Base-by-base conservation (phyloP, 2,113 vertebrate species). In the Rana temporaria region DNA sequence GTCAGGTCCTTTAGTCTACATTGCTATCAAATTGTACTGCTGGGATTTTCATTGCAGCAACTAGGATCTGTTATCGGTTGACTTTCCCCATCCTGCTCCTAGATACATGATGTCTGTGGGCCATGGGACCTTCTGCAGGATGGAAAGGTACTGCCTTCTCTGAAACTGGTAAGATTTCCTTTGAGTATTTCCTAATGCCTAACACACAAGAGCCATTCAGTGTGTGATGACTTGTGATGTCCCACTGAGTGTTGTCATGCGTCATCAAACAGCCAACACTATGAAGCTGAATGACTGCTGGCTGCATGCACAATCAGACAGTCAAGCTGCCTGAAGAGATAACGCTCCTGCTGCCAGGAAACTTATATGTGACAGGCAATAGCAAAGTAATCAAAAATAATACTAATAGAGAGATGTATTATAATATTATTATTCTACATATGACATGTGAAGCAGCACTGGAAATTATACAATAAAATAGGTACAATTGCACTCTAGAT, bases 181-280 rank as follows among this genome's bases (percentile, higher is more conserved):
- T 17, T 57, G 55, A 60, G n/a, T 17, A 19, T 19, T 57, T 32
- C 70, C 32, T 24, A 73, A 53, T 73, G 53, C 53, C 26, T 57
- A 34, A 30, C 70, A 73, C 57, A 59, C 55, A 73, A 57, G 52
- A 73, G 55, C 30, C 12, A 38, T 59, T 74, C 71, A 74, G 71
- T 32, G 24, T 59, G 11, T 59, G 71, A 74, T 74, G 71, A 57
- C 55, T 74, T 59, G 71, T 34, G 55, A 74, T 74, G 71, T 59
- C 22, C 53, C 71, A 74, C 55, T 74, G 71, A 30, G 53, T 32
- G 70, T 73, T 73, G 71, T 74, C 71, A 74, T 59, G 71, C 71
- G 71, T 74, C 71, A 73, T 73, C 70, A 73, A 73, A 73, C 70
- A 57, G 17, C 6, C 70, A 57, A 55, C 22, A 57, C 70, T 6